A percentile compares a stretch with the other conserved stretches of the same genome.
phyloP scores from a whole-genome alignment of 2,888 invertebrate genomes.

The Nezara viridula region DNA sequence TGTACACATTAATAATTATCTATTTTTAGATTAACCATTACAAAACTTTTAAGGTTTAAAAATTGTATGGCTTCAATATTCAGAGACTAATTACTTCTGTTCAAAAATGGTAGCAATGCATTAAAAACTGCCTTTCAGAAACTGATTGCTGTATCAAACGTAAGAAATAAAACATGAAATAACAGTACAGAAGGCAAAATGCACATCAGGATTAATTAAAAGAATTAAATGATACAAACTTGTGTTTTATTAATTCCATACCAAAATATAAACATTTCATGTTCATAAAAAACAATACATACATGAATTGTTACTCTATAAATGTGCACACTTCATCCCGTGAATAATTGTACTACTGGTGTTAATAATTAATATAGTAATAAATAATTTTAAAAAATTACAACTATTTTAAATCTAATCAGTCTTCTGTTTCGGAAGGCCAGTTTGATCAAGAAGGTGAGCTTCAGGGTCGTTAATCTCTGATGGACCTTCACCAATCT shows the following conservation, averaged over 20 bases:
- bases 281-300: background rate
- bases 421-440: constrained; percentile 69
- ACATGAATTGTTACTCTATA: background rate
- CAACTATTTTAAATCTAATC: background rate
- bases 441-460: constrained; percentile 72
- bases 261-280: background rate
- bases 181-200: too few relatives aligned
- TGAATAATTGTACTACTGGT: background rate
- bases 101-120: background rate
- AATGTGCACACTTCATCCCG: background rate
- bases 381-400: background rate
- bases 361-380: background rate
- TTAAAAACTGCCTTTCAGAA: background rate
- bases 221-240: background rate
- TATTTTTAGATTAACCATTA: background rate
- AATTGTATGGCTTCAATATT: background rate
- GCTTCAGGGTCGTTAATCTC: constrained; percentile 69
- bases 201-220: background rate
- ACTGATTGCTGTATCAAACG: background rate
- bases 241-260: background rate
- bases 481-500: constrained; percentile 85
- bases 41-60: background rate
- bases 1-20: background rate
- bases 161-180: too few relatives aligned
- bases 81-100: background rate